Evolutionary conservation across 2,113 vertebrate genomes (phyloP).

Genomic region (Scortum barcoo): DNA sequence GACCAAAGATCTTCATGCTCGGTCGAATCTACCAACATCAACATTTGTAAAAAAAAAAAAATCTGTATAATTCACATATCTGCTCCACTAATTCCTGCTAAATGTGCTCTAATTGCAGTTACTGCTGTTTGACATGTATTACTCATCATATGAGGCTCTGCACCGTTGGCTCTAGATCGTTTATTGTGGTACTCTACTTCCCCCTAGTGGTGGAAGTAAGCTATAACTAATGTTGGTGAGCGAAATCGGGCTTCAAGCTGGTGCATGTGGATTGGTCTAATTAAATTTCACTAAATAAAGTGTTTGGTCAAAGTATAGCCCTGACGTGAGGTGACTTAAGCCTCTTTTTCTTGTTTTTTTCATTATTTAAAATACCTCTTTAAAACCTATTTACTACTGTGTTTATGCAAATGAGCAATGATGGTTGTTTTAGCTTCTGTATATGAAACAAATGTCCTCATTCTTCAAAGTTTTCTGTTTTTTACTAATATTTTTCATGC

Average conservation of each 20-base stretch:
- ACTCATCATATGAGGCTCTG: not conserved
- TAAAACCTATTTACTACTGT: not conserved
- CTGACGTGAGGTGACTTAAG: not conserved
- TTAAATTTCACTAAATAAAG: not conserved
- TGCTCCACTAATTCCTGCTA: not conserved
- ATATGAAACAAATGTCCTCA: not conserved
- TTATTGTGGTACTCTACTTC: constrained; percentile 41
- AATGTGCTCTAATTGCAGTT: not conserved
- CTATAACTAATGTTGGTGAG: not conserved
- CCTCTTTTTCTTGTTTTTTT: not conserved
- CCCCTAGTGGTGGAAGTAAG: constrained; percentile 34
- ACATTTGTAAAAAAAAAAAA: not conserved
- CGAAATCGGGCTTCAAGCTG: not conserved
- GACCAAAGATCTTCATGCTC: not conserved
- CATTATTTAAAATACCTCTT: not conserved
- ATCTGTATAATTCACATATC: not conserved
- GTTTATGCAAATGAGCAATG: not conserved
- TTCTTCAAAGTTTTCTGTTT: not conserved
- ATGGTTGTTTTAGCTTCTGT: not conserved
- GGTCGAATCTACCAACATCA: not conserved
- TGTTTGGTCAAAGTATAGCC: not conserved
- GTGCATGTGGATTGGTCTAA: not conserved
- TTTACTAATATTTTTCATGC: not conserved
- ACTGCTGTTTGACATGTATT: not conserved
- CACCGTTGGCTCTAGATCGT: not conserved